Evolutionary conservation across 2,888 invertebrate genomes (phyloP).

Genomic region (Hydraecia micacea): DNA sequence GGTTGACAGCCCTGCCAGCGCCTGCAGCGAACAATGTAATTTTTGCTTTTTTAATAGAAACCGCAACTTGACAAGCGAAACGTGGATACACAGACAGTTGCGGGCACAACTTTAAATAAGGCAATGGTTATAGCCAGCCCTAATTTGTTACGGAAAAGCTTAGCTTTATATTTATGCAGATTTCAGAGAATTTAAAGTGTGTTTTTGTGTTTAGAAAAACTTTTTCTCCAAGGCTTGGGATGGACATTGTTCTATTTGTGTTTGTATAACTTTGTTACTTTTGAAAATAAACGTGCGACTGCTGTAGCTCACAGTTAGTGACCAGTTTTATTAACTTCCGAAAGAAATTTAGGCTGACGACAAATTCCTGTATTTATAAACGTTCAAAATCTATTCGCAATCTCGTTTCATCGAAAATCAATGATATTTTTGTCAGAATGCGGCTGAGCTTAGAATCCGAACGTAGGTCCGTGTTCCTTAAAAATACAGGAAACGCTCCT

Average conservation of each 20-base stretch:
- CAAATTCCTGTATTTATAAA: neutral
- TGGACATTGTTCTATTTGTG: slow-evolving; percentile 12
- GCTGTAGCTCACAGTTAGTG: neutral
- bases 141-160: slow-evolving; percentile 65
- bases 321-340: neutral
- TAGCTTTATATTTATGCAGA: slow-evolving; percentile 53
- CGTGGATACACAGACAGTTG: slow-evolving; percentile 68
- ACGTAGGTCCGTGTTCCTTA: neutral
- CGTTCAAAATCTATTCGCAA: neutral
- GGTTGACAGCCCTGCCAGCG: slow-evolving; percentile 72
- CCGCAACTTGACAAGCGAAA: slow-evolving; percentile 71
- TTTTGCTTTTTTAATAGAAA: slow-evolving; percentile 76
- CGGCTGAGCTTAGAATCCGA: neutral
- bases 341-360: neutral
- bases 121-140: slow-evolving; percentile 63
- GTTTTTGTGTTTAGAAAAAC: slow-evolving; percentile 45
- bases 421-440: neutral
- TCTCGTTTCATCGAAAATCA: neutral
- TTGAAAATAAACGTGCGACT: neutral
- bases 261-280: slow-evolving; percentile 9
- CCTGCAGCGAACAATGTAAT: slow-evolving; percentile 74
- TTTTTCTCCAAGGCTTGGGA: slow-evolving; percentile 17
- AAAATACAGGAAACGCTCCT: neutral
- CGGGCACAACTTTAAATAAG: slow-evolving; percentile 66
- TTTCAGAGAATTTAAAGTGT: slow-evolving; percentile 48